Evolutionary conservation across 1,140 invertebrate species (phyloP).

Genomic region (Helicoverpa armigera): DNA sequence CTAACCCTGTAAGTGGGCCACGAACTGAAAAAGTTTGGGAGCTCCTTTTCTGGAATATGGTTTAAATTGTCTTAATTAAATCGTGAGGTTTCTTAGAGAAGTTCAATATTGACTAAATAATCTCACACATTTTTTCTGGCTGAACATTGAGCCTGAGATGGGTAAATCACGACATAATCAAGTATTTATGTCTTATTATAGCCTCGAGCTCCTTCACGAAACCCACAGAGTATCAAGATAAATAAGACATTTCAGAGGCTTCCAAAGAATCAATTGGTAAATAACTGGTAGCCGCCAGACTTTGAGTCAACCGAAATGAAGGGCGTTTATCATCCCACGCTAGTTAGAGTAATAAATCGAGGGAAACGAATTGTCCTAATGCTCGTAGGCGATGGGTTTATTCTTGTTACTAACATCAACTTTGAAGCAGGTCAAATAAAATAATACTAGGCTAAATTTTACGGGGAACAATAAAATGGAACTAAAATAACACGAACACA

Average conservation of each 20-base stretch:
- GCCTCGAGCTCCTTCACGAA: neutral
- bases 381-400: constrained; percentile 18
- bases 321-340: constrained; percentile 36
- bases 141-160: too few relatives aligned
- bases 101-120: too few relatives aligned
- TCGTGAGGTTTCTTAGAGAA: too few relatives aligned
- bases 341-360: constrained; percentile 27
- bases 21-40: too few relatives aligned
- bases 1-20: too few relatives aligned
- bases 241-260: neutral
- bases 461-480: too few relatives aligned
- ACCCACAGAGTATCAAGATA: neutral
- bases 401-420: neutral
- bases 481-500: too few relatives aligned
- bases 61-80: too few relatives aligned
- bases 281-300: constrained; percentile 5
- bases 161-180: too few relatives aligned
- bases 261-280: constrained; percentile 1
- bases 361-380: constrained; percentile 24
- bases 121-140: too few relatives aligned
- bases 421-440: neutral
- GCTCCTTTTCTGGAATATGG: too few relatives aligned
- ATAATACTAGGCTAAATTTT: neutral
- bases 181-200: too few relatives aligned
- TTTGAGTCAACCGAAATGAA: constrained; percentile 21